Evolutionary conservation across 2,113 vertebrate species (phyloP).

Genomic region (Mastomys coucha): DNA sequence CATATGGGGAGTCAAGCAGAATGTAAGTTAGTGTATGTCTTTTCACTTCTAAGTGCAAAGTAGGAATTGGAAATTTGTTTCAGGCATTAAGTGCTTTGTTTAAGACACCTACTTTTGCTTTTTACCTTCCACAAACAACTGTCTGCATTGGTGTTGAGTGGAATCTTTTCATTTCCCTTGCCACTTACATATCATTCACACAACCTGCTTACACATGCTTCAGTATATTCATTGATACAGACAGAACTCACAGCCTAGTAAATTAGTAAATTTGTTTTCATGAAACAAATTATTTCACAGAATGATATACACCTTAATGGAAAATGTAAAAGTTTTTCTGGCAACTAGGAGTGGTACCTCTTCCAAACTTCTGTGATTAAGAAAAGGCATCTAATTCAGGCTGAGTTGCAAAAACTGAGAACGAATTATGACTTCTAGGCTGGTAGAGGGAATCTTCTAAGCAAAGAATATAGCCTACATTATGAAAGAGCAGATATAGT

Average conservation of each 20-base stretch:
- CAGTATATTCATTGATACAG: neutral
- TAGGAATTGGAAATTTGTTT: slow-evolving; percentile 7
- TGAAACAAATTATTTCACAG: neutral
- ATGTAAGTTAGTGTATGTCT: neutral
- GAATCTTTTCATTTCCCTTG: neutral
- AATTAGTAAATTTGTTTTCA: no score
- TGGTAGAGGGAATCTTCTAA: neutral
- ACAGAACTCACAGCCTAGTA: neutral
- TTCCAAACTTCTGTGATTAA: neutral
- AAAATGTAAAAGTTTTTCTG: neutral
- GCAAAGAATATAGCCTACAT: neutral
- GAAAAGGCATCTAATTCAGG: neutral
- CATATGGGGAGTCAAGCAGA: neutral
- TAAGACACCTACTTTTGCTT: neutral
- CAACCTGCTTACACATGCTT: neutral
- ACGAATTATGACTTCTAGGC: neutral
- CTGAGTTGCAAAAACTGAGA: neutral
- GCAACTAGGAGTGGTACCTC: neutral
- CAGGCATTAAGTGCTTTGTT: neutral
- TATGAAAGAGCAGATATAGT: neutral
- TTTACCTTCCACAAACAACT: neutral
- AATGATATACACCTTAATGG: neutral
- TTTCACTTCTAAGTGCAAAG: slow-evolving; percentile 30
- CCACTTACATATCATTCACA: neutral
- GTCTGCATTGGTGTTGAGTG: neutral